A percentile compares a stretch with the other conserved stretches of the same genome.
Evolutionary conservation across 2,888 invertebrate genomes (phyloP).

Genomic region (Dolomedes plantarius): DNA sequence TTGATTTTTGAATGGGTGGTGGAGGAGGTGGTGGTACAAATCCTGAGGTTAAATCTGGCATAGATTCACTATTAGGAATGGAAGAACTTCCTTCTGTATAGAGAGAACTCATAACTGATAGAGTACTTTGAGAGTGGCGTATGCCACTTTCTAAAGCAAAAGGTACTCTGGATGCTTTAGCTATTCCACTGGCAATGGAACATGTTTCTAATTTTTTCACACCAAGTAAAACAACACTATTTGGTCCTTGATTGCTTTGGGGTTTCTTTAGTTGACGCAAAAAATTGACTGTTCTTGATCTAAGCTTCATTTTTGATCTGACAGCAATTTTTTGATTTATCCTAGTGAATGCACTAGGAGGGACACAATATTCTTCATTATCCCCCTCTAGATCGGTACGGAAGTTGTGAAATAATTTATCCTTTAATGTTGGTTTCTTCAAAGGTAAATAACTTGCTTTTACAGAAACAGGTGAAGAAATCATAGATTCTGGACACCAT

Average conservation of each 20-base stretch:
- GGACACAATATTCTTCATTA: conserved; percentile 55
- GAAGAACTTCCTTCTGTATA: conserved; percentile 71
- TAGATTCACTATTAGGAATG: conserved; percentile 75
- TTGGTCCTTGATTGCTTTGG: conserved; percentile 43
- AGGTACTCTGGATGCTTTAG: conserved; percentile 44
- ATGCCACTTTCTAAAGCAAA: conserved; percentile 71
- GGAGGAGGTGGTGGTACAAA: conserved; percentile 73
- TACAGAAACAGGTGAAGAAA: conserved; percentile 35
- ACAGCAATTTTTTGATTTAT: conserved; percentile 63
- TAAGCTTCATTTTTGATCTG: conserved; percentile 69
- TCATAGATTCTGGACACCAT: conserved; percentile 60
- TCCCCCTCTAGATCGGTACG: conserved; percentile 65
- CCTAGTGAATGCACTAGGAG: conserved; percentile 54
- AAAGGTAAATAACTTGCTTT: conserved; percentile 40
- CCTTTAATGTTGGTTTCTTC: conserved; percentile 61
- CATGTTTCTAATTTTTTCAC: conserved; percentile 70
- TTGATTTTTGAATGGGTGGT: conserved; percentile 51
- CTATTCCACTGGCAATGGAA: conserved; percentile 41
- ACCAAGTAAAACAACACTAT: conserved; percentile 64
- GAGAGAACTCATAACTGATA: conserved; percentile 75
- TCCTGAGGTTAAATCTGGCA: conserved; percentile 75
- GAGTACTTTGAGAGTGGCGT: conserved; percentile 76
- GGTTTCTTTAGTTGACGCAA: conserved; percentile 71
- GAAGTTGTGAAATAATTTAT: conserved; percentile 63
- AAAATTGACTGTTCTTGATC: conserved; percentile 70